Base-by-base conservation (phyloP, 2,888 invertebrate genomes). In the Catocala fraxini region DNA sequence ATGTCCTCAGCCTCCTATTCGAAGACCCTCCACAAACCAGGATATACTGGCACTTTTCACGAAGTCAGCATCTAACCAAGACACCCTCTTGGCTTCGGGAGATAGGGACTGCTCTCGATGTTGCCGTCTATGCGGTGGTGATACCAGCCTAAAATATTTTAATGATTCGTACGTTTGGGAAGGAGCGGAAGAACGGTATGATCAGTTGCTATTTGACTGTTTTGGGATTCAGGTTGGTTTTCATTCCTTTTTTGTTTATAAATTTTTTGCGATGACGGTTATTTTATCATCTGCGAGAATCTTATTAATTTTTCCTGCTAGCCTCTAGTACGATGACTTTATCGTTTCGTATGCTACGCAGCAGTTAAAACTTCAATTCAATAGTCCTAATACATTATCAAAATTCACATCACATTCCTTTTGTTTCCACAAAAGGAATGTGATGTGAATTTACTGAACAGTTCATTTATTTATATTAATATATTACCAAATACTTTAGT, bases 41-140 rank as follows among this genome's bases (percentile, higher is more conserved):
- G 15, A 12, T 46, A 7, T 46, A 4, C 42, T 56, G 15, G 6
- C 56, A 39, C 33, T 41, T 10, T 48, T 33, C 6, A 42, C 34
- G 12, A 42, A 34, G 4, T n/a, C 56, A 4, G 42, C 56, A 2
- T 56, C 59, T 15, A 54, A 48, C 9, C 55, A 55, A 15, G 49
- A 45, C 11, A 15, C 55, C 35, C 9, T 55, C 25, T 39, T 81
- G 5, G 87, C 83, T 0, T 86, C 87, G 51, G 81, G 82, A 0
- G 80, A 79, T 11, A 71, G 73, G 0, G 58, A 69, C 0, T 64
- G 75, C 0, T 71, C 73, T 0, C 79, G 77, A 3, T 82, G 81
- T 59, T 89, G 89, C 58, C 68, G 84, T 0, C 71, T 89, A 0
- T 89, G 89, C 45, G 83, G 84, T 0, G 83, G 83, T 0, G 81